These are phyloP conservation scores for Lordiphosa clarofinis DNA, from an alignment of 1,140 invertebrate species.

Conservation along the genomic window DNA sequence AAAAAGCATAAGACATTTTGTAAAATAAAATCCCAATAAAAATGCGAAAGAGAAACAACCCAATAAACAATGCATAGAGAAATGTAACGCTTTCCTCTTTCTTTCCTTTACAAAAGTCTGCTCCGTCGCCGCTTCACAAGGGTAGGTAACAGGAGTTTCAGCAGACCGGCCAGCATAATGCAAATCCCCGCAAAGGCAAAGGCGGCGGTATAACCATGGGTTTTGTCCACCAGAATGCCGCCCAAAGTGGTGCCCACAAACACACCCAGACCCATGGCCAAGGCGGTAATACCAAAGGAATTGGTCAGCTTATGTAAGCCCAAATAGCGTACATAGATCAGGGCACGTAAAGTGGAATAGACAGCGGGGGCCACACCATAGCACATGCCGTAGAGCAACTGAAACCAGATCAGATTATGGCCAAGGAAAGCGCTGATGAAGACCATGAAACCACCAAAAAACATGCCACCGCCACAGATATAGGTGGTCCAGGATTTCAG, in stretches of 20 bases:
- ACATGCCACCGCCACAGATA: slow-evolving; percentile 57
- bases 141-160: slow-evolving; percentile 47
- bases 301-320: slow-evolving; percentile 70
- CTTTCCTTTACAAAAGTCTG: neutral
- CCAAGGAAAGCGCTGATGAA: slow-evolving; percentile 62
- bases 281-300: slow-evolving; percentile 62
- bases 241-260: slow-evolving; percentile 61
- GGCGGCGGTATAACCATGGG: slow-evolving; percentile 22
- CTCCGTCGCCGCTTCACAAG: slow-evolving; percentile 4
- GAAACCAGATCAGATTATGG: slow-evolving; percentile 81
- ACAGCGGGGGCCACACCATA: slow-evolving; percentile 91
- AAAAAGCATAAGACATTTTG: slow-evolving; percentile 38
- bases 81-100: slow-evolving; percentile 6
- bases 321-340: slow-evolving; percentile 67
- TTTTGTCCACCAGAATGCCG: slow-evolving; percentile 37
- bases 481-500: slow-evolving; percentile 34
- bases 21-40: slow-evolving; percentile 32
- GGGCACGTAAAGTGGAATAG: slow-evolving; percentile 53
- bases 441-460: slow-evolving; percentile 50
- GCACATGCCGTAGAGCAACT: slow-evolving; percentile 86
- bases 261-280: slow-evolving; percentile 67
- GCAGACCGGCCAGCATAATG: slow-evolving; percentile 40
- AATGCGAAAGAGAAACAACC: slow-evolving; percentile 22
- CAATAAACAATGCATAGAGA: slow-evolving; percentile 20
- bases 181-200: slow-evolving; percentile 63